Conservation (phyloP, 2,888 invertebrate genomes). For the Mythimna albipuncta region DNA sequence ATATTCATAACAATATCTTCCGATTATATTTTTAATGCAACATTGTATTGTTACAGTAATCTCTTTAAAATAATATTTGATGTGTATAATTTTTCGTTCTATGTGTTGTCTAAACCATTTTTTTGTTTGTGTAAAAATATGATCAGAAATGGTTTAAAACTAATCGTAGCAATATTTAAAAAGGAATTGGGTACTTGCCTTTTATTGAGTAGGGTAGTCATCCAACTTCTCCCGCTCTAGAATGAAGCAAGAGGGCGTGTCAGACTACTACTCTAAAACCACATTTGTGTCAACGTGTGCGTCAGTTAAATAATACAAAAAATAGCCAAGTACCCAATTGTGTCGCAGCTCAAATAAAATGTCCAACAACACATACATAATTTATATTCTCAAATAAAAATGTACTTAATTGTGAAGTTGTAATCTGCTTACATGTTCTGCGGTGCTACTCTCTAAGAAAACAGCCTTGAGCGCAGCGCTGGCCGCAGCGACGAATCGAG, state of each 20-base stretch:
- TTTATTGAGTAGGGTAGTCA: no score
- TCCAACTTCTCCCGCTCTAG: no score
- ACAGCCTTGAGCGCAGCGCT: no score
- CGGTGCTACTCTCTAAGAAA: no score
- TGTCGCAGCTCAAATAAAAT: background rate
- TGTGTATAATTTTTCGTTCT: conserved; percentile 4
- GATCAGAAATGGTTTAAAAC: background rate
- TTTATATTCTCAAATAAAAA: background rate
- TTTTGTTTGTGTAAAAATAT: background rate
- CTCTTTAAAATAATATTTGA: conserved; percentile 17
- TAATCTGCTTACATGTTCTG: background rate
- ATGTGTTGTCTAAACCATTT: conserved; percentile 2
- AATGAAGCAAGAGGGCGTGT: no score
- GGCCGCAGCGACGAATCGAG: no score
- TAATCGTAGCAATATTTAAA: background rate
- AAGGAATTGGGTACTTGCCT: no score
- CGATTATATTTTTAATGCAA: conserved; percentile 1
- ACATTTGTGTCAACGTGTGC: no score
- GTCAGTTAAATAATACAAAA: no score
- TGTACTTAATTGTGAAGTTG: conserved; percentile 34
- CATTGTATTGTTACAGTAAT: conserved; percentile 31
- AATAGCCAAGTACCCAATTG: background rate
- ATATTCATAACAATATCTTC: conserved; percentile 11
- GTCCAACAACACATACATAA: background rate
- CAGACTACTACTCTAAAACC: no score